Base-by-base conservation (phyloP, 2,888 invertebrate species). In the Hypsopygia costalis region DNA sequence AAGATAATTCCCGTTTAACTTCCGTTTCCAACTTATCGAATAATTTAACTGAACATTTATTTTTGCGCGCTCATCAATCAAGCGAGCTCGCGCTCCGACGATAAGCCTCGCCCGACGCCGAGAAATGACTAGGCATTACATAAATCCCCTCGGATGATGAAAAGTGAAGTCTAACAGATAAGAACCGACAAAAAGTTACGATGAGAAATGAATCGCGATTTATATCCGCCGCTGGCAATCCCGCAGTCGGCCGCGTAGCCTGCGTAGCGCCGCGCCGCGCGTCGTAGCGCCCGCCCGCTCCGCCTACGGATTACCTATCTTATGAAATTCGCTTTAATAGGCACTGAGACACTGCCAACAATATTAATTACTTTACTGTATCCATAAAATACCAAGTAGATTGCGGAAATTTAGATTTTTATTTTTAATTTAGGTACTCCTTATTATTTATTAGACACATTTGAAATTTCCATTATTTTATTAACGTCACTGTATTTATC, bases 81-180 rank as follows among this genome's bases (percentile, higher is more conserved):
- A 89, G 86, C 74, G 80, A 79, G 78, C 82, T 75, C 78, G 77
- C 81, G 81, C 79, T 74, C 73, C 77, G 69, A 79, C 85, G 88
- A 88, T 83, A 88, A 87, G 83, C 85, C 83, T 69, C 80, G 82
- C 72, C 80, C 87, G 89, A 89, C 89, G 89, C 87, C 88, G 89
- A 89, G 89, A 89, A 89, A 89, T 89, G 89, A 89, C 89, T 89
- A 89, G 88, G 89, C 89, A 89, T 89, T 89, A 89, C 89, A 89
- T 89, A 89, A 89, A 89, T 89, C 89, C 89, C 89, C 80, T 89
- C 73, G 89, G 89, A 89, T 89, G 89, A 89, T 89, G 89, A 89
- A 89, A 89, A 89, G 88, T 89, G 89, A 89, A 89, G 89, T 89
- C 85, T 89, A 86, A 89, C 89, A 89, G 89, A 89, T 89, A 89